phyloP scores from a whole-genome alignment of 2,113 vertebrate genomes.

The Nasalis larvatus region DNA sequence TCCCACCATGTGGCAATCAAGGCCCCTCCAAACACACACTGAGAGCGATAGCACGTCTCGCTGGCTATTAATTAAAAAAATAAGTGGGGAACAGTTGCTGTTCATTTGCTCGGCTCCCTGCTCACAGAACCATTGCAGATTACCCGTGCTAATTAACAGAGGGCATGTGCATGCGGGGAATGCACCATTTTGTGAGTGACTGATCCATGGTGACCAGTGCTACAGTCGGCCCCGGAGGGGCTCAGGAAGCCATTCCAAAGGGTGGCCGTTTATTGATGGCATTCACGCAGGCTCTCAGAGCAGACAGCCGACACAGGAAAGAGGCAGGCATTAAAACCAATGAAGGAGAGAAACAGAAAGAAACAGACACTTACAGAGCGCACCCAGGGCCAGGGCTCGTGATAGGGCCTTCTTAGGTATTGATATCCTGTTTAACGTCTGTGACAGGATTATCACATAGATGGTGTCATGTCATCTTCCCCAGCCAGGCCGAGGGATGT shows the following conservation, averaged over 20 bases:
- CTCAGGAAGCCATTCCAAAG: not conserved
- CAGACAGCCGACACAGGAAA: not conserved
- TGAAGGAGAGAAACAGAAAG: not conserved
- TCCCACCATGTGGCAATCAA: not conserved
- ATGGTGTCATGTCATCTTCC: not conserved
- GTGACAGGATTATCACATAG: not conserved
- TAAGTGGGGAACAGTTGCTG: conserved; percentile 71
- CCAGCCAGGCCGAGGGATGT: not conserved
- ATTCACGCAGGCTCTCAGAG: not conserved
- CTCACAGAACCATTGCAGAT: conserved; percentile 58
- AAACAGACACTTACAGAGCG: not conserved
- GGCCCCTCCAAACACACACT: not conserved
- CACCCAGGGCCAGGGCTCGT: accelerated
- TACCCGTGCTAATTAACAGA: conserved; percentile 66
- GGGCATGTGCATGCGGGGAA: not conserved
- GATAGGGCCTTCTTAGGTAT: not conserved
- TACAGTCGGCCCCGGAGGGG: not conserved
- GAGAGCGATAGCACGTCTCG: conserved; percentile 7
- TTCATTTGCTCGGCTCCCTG: conserved; percentile 63
- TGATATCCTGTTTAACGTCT: not conserved
- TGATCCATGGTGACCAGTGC: conserved; percentile 4
- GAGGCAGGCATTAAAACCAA: not conserved
- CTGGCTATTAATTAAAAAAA: conserved; percentile 78
- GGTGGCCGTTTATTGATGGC: not conserved
- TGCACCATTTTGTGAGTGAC: conserved; percentile 34